Conservation (phyloP, 2,888 invertebrate species). For the Iphiclides podalirius region DNA sequence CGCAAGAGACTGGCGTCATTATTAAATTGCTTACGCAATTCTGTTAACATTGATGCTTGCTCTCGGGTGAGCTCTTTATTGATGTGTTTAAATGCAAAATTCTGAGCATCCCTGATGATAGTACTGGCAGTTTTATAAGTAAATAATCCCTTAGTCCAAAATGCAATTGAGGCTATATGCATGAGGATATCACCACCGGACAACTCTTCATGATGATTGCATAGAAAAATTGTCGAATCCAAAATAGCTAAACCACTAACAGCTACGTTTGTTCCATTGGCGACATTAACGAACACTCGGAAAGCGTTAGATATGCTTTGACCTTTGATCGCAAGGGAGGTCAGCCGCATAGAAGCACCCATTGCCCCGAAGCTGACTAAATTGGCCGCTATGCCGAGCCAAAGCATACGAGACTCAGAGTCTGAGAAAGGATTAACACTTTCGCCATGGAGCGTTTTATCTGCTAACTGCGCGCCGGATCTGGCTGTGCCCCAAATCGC, state of each 20-base stretch:
- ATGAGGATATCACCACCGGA: slow-evolving; percentile 30
- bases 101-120: slow-evolving; percentile 30
- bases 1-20: slow-evolving; percentile 31
- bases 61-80: slow-evolving; percentile 28
- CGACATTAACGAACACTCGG: slow-evolving; percentile 30
- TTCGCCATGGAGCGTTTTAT: slow-evolving; percentile 32
- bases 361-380: slow-evolving; percentile 35
- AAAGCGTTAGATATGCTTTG: slow-evolving; percentile 32
- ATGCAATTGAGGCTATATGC: slow-evolving; percentile 33
- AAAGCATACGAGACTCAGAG: slow-evolving; percentile 33
- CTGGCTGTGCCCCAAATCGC: slow-evolving; percentile 31
- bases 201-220: slow-evolving; percentile 28
- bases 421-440: slow-evolving; percentile 31
- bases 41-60: slow-evolving; percentile 25
- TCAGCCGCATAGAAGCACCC: slow-evolving; percentile 35
- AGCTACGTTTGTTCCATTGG: slow-evolving; percentile 32
- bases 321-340: slow-evolving; percentile 31
- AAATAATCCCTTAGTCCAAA: slow-evolving; percentile 34
- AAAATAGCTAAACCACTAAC: slow-evolving; percentile 32
- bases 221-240: slow-evolving; percentile 31
- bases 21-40: slow-evolving; percentile 27
- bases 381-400: slow-evolving; percentile 35
- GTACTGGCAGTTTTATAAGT: slow-evolving; percentile 32
- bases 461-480: slow-evolving; percentile 29
- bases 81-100: slow-evolving; percentile 30